Percentiles rank a stretch among this genome's conserved stretches.
Conservation (phyloP, 2,797 vertebrate genomes). For the Enteromius thamalakanensis region DNA sequence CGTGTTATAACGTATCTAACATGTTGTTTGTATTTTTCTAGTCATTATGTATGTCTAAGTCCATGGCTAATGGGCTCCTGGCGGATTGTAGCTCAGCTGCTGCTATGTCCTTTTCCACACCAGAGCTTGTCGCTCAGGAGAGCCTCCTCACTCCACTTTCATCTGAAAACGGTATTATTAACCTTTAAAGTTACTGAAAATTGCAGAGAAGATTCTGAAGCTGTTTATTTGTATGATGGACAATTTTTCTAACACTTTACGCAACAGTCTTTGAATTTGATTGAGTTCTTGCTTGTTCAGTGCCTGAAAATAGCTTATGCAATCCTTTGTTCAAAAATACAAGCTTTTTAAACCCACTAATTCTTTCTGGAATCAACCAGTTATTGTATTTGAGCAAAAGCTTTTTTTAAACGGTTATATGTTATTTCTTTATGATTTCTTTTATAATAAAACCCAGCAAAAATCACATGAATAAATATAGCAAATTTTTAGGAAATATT, state of each 20-base stretch:
- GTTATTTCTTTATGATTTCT: too few species aligned
- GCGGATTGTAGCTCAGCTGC: conserved; percentile 41
- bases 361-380: too few species aligned
- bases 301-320: background rate
- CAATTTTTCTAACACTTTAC: background rate
- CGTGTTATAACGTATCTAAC: background rate
- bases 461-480: too few species aligned
- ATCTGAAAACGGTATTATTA: conserved; percentile 39
- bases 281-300: background rate
- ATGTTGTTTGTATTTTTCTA: conserved; percentile 13
- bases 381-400: too few species aligned
- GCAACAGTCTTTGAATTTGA: background rate
- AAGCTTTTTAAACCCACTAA: too few species aligned
- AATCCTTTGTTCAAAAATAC: too few species aligned
- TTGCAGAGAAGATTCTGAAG: background rate
- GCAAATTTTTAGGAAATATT: too few species aligned
- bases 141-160: background rate
- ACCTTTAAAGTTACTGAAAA: background rate
- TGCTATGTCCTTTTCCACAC: conserved; percentile 38
- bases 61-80: conserved; percentile 25
- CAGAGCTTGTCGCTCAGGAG: conserved; percentile 35
- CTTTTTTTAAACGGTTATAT: too few species aligned
- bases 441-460: too few species aligned
- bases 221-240: background rate
- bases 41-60: conserved; percentile 29